Evolutionary conservation across 2,113 vertebrate species (phyloP), one percentile per base, ranked within the genome.

Genomic region (Copsychus sechellarum): DNA sequence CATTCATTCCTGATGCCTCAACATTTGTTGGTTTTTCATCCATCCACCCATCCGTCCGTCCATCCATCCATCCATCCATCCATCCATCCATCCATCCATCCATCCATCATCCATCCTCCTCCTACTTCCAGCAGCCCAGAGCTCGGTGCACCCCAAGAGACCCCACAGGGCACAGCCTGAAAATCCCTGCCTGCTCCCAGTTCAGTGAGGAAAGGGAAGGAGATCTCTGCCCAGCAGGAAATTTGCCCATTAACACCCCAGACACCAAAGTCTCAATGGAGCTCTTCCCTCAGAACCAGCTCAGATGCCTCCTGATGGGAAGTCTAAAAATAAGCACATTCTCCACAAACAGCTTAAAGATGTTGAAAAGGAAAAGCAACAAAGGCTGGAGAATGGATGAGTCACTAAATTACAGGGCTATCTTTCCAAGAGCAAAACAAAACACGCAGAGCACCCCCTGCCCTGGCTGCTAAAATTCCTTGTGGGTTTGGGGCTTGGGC

Each of bases 311-410:
- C 92, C 95, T 95, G 93, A 93, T 96, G 97, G 90, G 84, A 86
- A 92, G 90, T 36, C 94, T 98, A 98, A 98, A 98, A 98, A 98
- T 98, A 98, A 95, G 84, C 28, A 5, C 6, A 15, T 95, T 97
- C 97, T 97, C 97, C 97, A 89, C 97, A 97, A 98, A 98, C 94
- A 97, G 97, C 96, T 98, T 97, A 97, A 97, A 97, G 96, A 97
- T 97, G 96, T 98, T 96, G 96, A 95, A 98, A 98, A 97, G 71
- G 96, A 98, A 97, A 97, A 98, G 98, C 97, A 98, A 97, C 97
- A 97, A 96, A 96, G 89, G 94, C 91, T 96, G 94, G 90, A 96
- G 96, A 96, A 95, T 22, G 95, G 77, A 77, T 98, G 98, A 98
- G 93, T 98, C 98, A 98, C 96, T 96, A 96, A 98, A 98, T 96